Percentiles rank a stretch among this genome's conserved stretches.
Evolutionary conservation across 2,797 vertebrate species (phyloP).

Genomic region (Pseudochromis fuscus): DNA sequence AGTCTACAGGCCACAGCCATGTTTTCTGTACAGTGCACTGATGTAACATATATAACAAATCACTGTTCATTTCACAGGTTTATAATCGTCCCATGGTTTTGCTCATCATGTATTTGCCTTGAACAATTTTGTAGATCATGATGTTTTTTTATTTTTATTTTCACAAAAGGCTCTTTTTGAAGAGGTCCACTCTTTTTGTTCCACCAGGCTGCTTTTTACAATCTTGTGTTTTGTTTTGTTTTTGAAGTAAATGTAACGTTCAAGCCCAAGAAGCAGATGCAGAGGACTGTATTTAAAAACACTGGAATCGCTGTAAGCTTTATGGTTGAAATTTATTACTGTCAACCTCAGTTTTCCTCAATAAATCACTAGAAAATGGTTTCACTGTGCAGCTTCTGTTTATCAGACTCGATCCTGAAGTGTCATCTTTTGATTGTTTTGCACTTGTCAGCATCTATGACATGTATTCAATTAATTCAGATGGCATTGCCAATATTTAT

Average conservation of each 20-base stretch:
- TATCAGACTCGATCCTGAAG: background rate
- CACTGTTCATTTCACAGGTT: slow-evolving; percentile 33
- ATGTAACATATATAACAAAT: slow-evolving; percentile 56
- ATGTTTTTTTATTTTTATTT: background rate
- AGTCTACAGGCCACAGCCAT: slow-evolving; percentile 9
- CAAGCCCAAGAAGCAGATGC: background rate
- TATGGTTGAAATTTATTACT: slow-evolving; percentile 15
- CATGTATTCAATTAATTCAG: no score
- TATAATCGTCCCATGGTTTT: slow-evolving; percentile 12
- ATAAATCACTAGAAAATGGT: slow-evolving; percentile 54
- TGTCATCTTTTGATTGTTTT: no score
- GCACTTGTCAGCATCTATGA: no score
- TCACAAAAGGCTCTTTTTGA: background rate
- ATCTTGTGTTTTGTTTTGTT: background rate
- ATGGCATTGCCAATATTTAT: background rate
- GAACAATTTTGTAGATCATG: background rate
- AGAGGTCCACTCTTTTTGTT: no score
- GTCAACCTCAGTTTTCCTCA: slow-evolving; percentile 40
- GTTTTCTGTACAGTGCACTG: slow-evolving; percentile 45
- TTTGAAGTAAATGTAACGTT: background rate
- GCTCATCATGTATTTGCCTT: background rate
- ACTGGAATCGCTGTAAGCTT: slow-evolving; percentile 36
- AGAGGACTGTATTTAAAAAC: slow-evolving; percentile 33
- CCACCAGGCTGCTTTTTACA: no score
- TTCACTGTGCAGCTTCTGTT: background rate